Base-by-base conservation (phyloP, 2,888 invertebrate species). In the Xanthorhoe spadicearia region DNA sequence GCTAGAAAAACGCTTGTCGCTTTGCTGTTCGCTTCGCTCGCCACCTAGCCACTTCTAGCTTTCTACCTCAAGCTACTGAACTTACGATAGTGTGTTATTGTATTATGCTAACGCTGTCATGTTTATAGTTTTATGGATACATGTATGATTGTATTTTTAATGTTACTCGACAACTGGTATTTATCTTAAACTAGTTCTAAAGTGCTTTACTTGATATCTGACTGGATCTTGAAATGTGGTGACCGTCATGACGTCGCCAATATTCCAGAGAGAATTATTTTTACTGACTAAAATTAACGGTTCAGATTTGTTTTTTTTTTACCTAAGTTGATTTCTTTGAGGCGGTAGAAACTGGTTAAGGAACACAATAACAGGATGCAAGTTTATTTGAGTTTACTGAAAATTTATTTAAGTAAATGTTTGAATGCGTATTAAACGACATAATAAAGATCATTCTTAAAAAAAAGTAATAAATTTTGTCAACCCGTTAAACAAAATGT, bases 101-200 rank as follows among this genome's bases (percentile, higher is more conserved):
- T 86, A 82, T 80, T 82, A 85, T 85, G 82, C 71, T 79, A 81
- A 84, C 80, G 66, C 52, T 68, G 80, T 78, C 77, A 78, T 82
- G 78, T 85, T 85, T 85, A 84, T 83, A 65, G 74, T 69, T 75
- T 77, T 77, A 77, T 77, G 75, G 71, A 51, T 48, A 43, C 32
- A 2, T 43, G 59, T 49, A 55, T 46, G 57, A 62, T 64, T 68
- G 59, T 60, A 67, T 56, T 60, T 62, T 60, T 66, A 66, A 68
- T 68, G 61, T 52, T 48, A 53, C 17, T 46, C 28, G 50, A 62
- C 38, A 49, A 62, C 53, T 48, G 51, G 60, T 54, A 7, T 50
- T 56, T 55, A 55, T 53, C 51, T 52, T 49, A 49, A 55, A 66
- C 60, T 55, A 19, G 62, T 43, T 43, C 32, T 9, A 17, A 66